Evolutionary conservation across 1,140 invertebrate genomes (phyloP).

Genomic region (Nephotettix cincticeps): DNA sequence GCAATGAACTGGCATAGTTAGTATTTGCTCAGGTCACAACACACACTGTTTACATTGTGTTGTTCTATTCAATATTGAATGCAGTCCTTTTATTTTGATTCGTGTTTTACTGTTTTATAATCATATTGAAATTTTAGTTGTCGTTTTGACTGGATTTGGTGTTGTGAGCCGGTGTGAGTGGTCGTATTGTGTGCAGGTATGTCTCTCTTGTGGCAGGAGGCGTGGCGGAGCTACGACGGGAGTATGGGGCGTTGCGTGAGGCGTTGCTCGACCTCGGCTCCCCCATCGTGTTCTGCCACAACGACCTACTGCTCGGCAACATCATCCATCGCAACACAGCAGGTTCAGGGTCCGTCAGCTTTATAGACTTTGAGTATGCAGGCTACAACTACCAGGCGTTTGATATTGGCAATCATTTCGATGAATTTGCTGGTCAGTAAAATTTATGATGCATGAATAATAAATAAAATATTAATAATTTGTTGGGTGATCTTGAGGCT

Average conservation of each 20-base stretch:
- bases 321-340: conserved; percentile 77
- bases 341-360: conserved; percentile 62
- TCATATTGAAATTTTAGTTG: too few relatives aligned
- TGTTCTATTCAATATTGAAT: too few relatives aligned
- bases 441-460: too few relatives aligned
- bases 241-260: conserved; percentile 66
- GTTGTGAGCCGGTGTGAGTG: too few relatives aligned
- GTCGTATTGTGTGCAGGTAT: conserved; percentile 63
- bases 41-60: too few relatives aligned
- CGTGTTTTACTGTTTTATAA: too few relatives aligned
- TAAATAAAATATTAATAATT: too few relatives aligned
- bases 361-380: conserved; percentile 98
- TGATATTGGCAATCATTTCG: conserved; percentile 98
- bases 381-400: conserved; percentile 92
- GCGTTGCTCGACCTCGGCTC: conserved; percentile 64
- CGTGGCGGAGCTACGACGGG: conserved; percentile 59
- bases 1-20: too few relatives aligned
- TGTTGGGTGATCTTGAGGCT: too few relatives aligned
- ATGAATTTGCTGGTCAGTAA: conserved; percentile 88
- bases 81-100: too few relatives aligned
- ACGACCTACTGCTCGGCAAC: conserved; percentile 94
- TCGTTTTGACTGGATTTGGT: too few relatives aligned
- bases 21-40: too few relatives aligned
- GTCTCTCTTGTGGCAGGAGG: conserved; percentile 64
- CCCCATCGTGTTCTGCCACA: conserved; percentile 95